Percentiles rank a stretch among this genome's conserved stretches.
Evolutionary conservation across 2,888 invertebrate genomes (phyloP).

Genomic region (Andrena bucephala): DNA sequence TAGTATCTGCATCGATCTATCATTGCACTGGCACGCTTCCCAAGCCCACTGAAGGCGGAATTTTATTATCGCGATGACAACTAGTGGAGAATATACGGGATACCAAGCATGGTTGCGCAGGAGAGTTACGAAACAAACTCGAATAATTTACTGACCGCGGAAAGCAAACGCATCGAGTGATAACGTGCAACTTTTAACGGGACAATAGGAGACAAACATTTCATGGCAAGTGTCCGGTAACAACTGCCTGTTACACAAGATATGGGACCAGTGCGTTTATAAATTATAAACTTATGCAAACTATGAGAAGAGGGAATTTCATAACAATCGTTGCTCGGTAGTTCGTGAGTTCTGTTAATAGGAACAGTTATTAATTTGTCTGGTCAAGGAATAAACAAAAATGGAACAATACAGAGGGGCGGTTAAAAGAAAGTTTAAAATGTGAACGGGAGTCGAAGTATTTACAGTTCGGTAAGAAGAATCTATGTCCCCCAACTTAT

Average conservation of each 20-base stretch:
- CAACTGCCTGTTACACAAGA: background rate
- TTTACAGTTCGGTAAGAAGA: background rate
- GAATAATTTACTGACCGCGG: slow-evolving; percentile 13
- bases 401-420: background rate
- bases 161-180: slow-evolving; percentile 14
- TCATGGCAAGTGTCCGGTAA: background rate
- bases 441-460: background rate
- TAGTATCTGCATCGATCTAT: slow-evolving; percentile 27
- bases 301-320: background rate
- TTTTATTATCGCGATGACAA: slow-evolving; percentile 64
- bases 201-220: slow-evolving; percentile 25
- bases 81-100: slow-evolving; percentile 26
- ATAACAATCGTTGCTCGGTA: background rate
- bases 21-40: slow-evolving; percentile 46
- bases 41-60: slow-evolving; percentile 54
- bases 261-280: background rate
- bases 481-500: background rate
- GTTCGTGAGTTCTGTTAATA: background rate
- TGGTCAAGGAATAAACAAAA: background rate
- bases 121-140: slow-evolving; percentile 36
- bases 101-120: slow-evolving; percentile 18
- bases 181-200: slow-evolving; percentile 4
- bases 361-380: background rate
- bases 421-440: background rate
- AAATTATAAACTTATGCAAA: background rate